A percentile compares a stretch with the other conserved stretches of the same genome.
These are phyloP conservation scores for Drosophila hamatofila DNA, from an alignment of 2,888 invertebrate species.

Conservation along the genomic window DNA sequence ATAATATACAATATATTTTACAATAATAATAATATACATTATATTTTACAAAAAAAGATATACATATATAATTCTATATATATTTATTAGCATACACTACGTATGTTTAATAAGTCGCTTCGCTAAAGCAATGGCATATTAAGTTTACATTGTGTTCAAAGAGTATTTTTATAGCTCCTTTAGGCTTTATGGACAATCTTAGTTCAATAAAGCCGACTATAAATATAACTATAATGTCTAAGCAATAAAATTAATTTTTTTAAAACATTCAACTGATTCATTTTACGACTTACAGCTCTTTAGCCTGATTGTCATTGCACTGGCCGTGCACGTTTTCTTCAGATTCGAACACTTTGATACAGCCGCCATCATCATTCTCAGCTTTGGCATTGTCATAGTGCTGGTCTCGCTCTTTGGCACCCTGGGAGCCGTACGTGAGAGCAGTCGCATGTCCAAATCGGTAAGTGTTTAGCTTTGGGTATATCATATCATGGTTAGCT, in stretches of 20 bases:
- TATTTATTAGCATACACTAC: too few relatives aligned
- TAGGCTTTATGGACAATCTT: neutral
- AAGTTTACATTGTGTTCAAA: neutral
- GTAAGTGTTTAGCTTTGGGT: constrained; percentile 52
- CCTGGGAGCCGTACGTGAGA: constrained; percentile 75
- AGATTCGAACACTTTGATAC: constrained; percentile 76
- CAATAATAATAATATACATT: too few relatives aligned
- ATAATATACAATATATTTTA: too few relatives aligned
- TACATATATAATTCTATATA: too few relatives aligned
- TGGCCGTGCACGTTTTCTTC: constrained; percentile 67
- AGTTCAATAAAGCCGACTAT: constrained; percentile 17
- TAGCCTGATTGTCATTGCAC: constrained; percentile 66
- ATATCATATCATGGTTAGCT: neutral
- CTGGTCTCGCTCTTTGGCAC: constrained; percentile 70
- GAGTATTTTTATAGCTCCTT: neutral
- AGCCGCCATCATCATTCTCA: constrained; percentile 72
- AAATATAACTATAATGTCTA: neutral
- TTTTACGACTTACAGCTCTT: constrained; percentile 62
- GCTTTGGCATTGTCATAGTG: constrained; percentile 65
- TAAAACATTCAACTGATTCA: constrained; percentile 5
- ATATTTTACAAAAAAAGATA: too few relatives aligned
- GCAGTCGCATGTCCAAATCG: constrained; percentile 71
- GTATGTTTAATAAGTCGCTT: neutral
- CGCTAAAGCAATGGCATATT: neutral
- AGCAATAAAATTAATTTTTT: neutral